Evolutionary conservation across 2,113 vertebrate genomes (phyloP).

Genomic region (Phoxinus phoxinus): DNA sequence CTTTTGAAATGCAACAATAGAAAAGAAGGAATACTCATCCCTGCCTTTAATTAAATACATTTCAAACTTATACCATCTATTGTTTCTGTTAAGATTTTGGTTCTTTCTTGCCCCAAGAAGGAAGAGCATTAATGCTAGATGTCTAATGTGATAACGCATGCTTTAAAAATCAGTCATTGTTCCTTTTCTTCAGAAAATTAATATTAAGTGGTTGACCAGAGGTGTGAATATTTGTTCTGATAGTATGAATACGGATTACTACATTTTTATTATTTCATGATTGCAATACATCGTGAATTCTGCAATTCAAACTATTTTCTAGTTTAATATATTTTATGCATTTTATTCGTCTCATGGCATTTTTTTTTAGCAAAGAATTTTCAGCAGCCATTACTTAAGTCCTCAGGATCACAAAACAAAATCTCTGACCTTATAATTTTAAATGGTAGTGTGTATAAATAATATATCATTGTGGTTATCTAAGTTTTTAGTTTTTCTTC

Average conservation of each 20-base stretch:
- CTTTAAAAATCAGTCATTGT: background rate
- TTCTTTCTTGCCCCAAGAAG: background rate
- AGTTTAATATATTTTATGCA: no score
- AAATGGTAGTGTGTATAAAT: no score
- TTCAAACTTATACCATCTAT: background rate
- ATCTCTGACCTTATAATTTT: no score
- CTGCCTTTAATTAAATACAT: background rate
- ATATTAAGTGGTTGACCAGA: background rate
- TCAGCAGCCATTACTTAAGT: no score
- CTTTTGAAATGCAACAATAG: slow-evolving; percentile 16
- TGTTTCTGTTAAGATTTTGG: background rate
- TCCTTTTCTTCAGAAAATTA: background rate
- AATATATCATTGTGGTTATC: no score
- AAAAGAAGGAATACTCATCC: background rate
- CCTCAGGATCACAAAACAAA: no score
- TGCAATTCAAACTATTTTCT: background rate
- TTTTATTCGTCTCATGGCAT: no score
- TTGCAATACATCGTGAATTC: background rate
- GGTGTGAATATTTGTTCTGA: background rate
- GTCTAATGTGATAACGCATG: background rate
- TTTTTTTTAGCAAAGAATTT: no score
- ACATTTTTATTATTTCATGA: background rate
- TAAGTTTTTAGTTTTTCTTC: no score
- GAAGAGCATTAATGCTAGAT: background rate
- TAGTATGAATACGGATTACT: background rate